Conservation (phyloP, 2,113 vertebrate genomes). For the Origma solitaria region DNA sequence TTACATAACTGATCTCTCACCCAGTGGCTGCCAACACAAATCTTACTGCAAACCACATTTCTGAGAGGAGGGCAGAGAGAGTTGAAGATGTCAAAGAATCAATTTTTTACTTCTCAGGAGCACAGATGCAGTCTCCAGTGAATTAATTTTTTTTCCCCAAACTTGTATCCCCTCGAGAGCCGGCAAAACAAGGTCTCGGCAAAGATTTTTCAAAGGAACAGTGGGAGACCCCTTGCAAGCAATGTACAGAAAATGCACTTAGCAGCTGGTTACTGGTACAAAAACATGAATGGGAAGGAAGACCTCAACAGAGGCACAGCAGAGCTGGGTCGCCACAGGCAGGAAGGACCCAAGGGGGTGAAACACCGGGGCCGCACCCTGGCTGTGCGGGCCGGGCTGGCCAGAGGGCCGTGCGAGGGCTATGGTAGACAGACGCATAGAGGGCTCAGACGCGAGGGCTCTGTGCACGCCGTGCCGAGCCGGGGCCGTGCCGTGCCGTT, state of each 20-base stretch:
- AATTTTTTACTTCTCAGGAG: not conserved
- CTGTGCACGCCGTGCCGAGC: accelerated
- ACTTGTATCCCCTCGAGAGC: not conserved
- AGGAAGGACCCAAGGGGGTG: not conserved
- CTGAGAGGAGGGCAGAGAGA: not conserved
- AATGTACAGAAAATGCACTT: accelerated
- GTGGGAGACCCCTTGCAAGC: not conserved
- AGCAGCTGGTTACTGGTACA: too few species aligned
- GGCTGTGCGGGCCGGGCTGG: not conserved
- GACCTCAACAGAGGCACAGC: accelerated
- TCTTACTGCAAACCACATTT: not conserved
- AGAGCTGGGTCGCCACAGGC: not conserved
- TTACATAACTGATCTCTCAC: conserved; percentile 20
- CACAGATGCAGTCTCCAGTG: not conserved
- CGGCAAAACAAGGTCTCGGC: not conserved
- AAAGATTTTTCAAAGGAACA: not conserved
- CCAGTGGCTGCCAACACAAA: not conserved
- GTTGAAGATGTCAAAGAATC: not conserved
- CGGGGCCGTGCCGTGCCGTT: accelerated
- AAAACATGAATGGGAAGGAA: too few species aligned
- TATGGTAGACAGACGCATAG: not conserved
- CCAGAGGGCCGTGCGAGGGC: too few species aligned
- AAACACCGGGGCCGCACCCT: too few species aligned
- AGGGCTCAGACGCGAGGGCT: too few species aligned
- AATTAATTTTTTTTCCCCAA: not conserved